phyloP scores from a whole-genome alignment of 2,888 invertebrate genomes.

The Atrina japonica region DNA sequence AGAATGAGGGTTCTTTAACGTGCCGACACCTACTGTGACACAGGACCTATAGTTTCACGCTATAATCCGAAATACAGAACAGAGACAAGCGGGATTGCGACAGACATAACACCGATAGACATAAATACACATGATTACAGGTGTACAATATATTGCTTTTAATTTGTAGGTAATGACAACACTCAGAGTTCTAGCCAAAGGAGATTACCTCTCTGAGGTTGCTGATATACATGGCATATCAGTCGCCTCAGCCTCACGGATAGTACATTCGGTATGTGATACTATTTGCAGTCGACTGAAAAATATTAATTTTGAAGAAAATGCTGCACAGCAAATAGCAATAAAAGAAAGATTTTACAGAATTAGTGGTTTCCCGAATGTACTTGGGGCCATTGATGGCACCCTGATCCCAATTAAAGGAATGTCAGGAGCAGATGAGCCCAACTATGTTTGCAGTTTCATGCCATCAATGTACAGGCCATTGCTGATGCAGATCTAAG shows the following conservation, averaged over 20 bases:
- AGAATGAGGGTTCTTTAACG: no score
- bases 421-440: slow-evolving; percentile 30
- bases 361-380: slow-evolving; percentile 8
- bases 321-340: neutral
- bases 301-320: slow-evolving; percentile 19
- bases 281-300: neutral
- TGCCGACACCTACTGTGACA: no score
- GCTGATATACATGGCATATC: slow-evolving; percentile 34
- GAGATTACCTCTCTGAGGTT: slow-evolving; percentile 25
- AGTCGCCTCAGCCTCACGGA: slow-evolving; percentile 16
- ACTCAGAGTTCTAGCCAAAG: slow-evolving; percentile 28
- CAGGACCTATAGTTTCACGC: no score
- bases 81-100: no score
- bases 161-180: slow-evolving; percentile 26
- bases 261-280: slow-evolving; percentile 9
- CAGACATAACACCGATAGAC: no score
- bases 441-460: slow-evolving; percentile 19
- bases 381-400: slow-evolving; percentile 4
- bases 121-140: no score
- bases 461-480: slow-evolving; percentile 12
- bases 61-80: no score
- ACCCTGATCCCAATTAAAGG: slow-evolving; percentile 6
- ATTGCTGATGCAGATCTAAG: slow-evolving; percentile 12
- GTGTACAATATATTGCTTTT: no score
- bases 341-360: slow-evolving; percentile 19